phyloP scores from a whole-genome alignment of 1,140 invertebrate genomes.

The Liolophura sinensis region DNA sequence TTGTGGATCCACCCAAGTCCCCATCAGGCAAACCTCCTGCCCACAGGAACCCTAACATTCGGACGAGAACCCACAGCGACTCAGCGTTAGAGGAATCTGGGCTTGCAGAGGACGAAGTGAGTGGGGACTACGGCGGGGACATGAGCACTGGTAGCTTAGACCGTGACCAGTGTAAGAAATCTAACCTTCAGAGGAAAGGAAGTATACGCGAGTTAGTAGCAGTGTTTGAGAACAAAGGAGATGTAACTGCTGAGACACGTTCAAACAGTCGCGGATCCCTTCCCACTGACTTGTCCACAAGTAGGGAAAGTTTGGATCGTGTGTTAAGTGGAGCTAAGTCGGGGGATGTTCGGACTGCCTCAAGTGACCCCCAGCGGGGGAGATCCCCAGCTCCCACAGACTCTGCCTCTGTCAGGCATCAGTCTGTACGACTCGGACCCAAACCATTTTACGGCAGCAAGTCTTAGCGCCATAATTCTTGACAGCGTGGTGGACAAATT shows the following conservation, averaged over 20 bases:
- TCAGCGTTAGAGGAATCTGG: too few species aligned
- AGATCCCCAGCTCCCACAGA: neutral
- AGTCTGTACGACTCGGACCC: constrained; percentile 44
- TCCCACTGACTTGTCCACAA: constrained; percentile 7
- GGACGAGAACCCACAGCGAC: too few species aligned
- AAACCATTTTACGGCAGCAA: constrained; percentile 52
- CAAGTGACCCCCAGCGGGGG: constrained; percentile 14
- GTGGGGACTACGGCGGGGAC: too few species aligned
- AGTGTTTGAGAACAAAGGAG: constrained; percentile 21
- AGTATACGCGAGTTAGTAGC: neutral
- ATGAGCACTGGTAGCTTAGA: too few species aligned
- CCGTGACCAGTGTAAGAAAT: too few species aligned
- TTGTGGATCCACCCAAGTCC: too few species aligned
- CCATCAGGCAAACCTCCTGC: too few species aligned
- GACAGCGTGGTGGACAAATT: too few species aligned
- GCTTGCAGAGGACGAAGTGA: too few species aligned
- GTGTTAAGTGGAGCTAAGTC: constrained; percentile 33
- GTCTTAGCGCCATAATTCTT: neutral
- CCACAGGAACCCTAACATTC: too few species aligned
- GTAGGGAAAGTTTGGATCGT: constrained; percentile 7
- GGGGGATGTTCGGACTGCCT: constrained; percentile 32
- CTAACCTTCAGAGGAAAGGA: too few species aligned
- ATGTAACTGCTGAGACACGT: constrained; percentile 9
- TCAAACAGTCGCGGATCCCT: constrained; percentile 12
- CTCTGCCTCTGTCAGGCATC: constrained; percentile 14